phyloP scores from a whole-genome alignment of 2,888 invertebrate species.

The Ferdinandea cuprea region DNA sequence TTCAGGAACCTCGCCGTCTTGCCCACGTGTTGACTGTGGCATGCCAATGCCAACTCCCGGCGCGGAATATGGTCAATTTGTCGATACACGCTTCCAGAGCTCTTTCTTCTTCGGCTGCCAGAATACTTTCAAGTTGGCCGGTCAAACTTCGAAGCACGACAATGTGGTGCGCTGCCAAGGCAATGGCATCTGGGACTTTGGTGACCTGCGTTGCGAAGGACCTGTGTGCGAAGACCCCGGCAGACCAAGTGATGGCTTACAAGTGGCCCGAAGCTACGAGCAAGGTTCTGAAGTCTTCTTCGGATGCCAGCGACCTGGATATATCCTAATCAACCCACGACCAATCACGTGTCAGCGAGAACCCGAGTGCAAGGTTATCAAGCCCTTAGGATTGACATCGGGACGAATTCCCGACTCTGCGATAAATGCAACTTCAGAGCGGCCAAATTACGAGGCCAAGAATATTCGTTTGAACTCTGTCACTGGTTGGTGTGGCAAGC shows the following conservation, averaged over 20 bases:
- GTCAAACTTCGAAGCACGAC: slow-evolving; percentile 95
- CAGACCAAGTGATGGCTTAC: slow-evolving; percentile 95
- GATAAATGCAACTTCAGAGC: slow-evolving; percentile 96
- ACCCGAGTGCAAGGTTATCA: slow-evolving; percentile 96
- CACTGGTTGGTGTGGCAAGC: slow-evolving; percentile 98
- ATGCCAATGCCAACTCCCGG: slow-evolving; percentile 95
- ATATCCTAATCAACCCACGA: slow-evolving; percentile 94
- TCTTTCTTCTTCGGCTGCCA: slow-evolving; percentile 98
- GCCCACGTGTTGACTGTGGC: slow-evolving; percentile 96
- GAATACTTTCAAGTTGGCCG: slow-evolving; percentile 96
- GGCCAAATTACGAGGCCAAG: slow-evolving; percentile 95
- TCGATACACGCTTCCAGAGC: slow-evolving; percentile 95
- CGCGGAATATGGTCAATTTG: slow-evolving; percentile 94
- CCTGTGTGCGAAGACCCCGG: slow-evolving; percentile 98
- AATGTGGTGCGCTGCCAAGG: slow-evolving; percentile 96
- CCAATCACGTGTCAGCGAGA: slow-evolving; percentile 95
- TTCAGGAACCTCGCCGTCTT: slow-evolving; percentile 92
- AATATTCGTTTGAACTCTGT: slow-evolving; percentile 95
- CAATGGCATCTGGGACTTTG: slow-evolving; percentile 98
- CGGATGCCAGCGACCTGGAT: slow-evolving; percentile 95
- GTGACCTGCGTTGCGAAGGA: slow-evolving; percentile 95
- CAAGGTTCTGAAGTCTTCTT: slow-evolving; percentile 96
- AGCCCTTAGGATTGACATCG: slow-evolving; percentile 94
- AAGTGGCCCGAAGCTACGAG: slow-evolving; percentile 92
- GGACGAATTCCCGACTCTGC: slow-evolving; percentile 97